phyloP scores from a whole-genome alignment of 53 echinoderm and acorn worm species.

The Actinopyga echinites region DNA sequence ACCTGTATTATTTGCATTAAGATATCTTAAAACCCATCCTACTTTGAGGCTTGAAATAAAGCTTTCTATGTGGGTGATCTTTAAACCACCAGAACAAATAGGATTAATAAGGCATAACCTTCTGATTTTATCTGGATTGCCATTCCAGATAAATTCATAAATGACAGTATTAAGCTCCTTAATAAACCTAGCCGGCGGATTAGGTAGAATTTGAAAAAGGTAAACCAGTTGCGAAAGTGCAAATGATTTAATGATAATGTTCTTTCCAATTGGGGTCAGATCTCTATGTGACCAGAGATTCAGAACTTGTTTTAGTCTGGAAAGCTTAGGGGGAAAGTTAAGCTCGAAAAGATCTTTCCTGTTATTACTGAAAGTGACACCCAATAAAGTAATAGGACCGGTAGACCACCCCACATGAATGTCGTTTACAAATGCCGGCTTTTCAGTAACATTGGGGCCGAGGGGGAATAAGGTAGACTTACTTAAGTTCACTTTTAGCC shows the following conservation, averaged over 20 bases:
- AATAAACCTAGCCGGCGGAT: background rate
- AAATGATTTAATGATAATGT: background rate
- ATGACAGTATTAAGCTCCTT: background rate
- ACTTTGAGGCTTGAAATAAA: too few relatives aligned
- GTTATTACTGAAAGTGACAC: background rate
- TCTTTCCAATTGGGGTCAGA: background rate
- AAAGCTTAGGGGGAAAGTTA: background rate
- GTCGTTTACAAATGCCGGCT: background rate
- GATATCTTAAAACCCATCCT: too few relatives aligned
- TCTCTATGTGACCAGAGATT: background rate
- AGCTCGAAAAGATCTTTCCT: background rate
- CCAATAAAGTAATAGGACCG: background rate
- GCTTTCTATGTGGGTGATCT: too few relatives aligned
- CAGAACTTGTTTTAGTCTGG: too few relatives aligned
- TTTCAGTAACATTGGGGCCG: background rate
- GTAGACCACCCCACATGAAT: background rate
- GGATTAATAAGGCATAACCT: too few relatives aligned
- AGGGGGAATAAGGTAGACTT: background rate
- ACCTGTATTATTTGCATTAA: too few relatives aligned
- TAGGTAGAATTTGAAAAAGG: background rate
- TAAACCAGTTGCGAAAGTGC: background rate
- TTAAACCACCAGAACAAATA: too few relatives aligned
- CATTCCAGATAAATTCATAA: background rate
- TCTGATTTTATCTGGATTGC: too few relatives aligned
- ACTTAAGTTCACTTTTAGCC: background rate